These are phyloP conservation scores for zebrafish (Danio rerio) DNA, from an alignment of 2,113 vertebrate species.

Conservation along the genomic window GRCz12tu NC_133191.1:7255001-7255500, in stretches of 20 bases:
- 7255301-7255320: not conserved
- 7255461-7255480: no score
- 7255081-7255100: conserved; percentile 40
- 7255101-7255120: not conserved
- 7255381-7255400: no score
- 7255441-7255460: no score
- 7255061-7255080: conserved; percentile 26
- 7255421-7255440: no score
- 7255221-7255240: not conserved
- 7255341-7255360: not conserved
- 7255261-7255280: no score
- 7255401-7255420: no score
- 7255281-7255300: no score
- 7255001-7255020: not conserved
- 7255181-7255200: not conserved
- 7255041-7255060: not conserved
- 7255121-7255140: conserved; percentile 21
- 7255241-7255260: not conserved
- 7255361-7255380: no score
- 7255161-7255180: conserved; percentile 54
- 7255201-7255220: no score
- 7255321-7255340: not conserved
- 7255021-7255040: conserved; percentile 3
- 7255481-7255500: no score
- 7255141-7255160: not conserved